A percentile compares a stretch with the other conserved stretches of the same genome.
These are phyloP conservation scores for Nomada lathburiana DNA, from an alignment of 2,888 invertebrate genomes.

Conservation along the genomic window DNA sequence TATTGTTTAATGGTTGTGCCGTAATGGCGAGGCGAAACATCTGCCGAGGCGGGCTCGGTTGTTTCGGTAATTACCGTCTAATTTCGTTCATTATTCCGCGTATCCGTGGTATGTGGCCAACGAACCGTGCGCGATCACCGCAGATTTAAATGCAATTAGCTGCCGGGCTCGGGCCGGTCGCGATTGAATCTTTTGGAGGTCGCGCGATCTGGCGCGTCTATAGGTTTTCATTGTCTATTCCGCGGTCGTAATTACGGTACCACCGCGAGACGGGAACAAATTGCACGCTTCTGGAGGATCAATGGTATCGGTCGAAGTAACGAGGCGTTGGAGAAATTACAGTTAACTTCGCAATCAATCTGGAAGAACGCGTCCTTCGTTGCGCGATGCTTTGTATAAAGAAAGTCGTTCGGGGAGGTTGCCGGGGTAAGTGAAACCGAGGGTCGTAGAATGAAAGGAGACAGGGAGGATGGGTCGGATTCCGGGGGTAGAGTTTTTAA, in stretches of 20 bases:
- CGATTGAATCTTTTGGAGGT: slow-evolving; percentile 36
- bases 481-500: slow-evolving; percentile 75
- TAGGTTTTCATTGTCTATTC: background rate
- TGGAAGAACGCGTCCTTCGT: slow-evolving; percentile 30
- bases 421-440: slow-evolving; percentile 60
- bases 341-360: slow-evolving; percentile 63
- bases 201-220: background rate
- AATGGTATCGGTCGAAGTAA: slow-evolving; percentile 8
- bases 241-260: background rate
- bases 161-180: slow-evolving; percentile 6
- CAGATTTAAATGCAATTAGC: slow-evolving; percentile 66
- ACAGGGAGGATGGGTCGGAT: slow-evolving; percentile 47
- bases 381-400: slow-evolving; percentile 50
- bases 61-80: slow-evolving; percentile 79
- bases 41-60: slow-evolving; percentile 76
- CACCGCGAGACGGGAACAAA: slow-evolving; percentile 4
- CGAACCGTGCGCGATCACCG: slow-evolving; percentile 64
- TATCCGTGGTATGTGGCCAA: slow-evolving; percentile 49
- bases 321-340: slow-evolving; percentile 29
- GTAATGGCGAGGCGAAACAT: slow-evolving; percentile 75
- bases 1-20: slow-evolving; percentile 80
- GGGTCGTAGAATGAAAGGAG: slow-evolving; percentile 56
- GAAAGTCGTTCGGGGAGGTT: slow-evolving; percentile 53
- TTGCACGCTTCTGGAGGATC: background rate
- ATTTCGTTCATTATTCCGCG: slow-evolving; percentile 65